Evolutionary conservation across 2,888 invertebrate genomes (phyloP).

Genomic region (Stenoptilia bipunctidactyla): DNA sequence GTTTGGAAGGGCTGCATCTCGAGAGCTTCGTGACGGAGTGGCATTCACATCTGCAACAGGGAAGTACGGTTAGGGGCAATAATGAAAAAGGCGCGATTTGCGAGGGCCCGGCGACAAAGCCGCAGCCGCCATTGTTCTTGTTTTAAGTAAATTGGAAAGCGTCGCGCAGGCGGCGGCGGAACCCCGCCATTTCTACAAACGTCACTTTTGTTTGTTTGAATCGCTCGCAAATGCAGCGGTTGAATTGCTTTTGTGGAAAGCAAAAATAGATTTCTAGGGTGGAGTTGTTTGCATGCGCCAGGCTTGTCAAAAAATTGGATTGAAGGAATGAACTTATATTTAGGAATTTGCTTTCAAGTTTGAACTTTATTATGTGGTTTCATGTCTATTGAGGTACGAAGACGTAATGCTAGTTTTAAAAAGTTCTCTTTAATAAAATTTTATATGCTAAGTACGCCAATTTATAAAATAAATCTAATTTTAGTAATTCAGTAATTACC

Average conservation of each 20-base stretch:
- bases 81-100: not conserved
- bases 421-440: no score
- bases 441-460: no score
- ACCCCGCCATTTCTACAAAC: not conserved
- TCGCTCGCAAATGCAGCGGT: constrained; percentile 33
- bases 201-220: constrained; percentile 26
- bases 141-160: constrained; percentile 60
- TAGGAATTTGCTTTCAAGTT: no score
- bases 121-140: constrained; percentile 21
- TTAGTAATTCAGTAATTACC: no score
- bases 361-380: no score
- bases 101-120: not conserved
- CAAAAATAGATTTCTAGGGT: not conserved
- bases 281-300: no score
- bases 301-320: no score
- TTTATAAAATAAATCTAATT: no score
- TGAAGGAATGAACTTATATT: no score
- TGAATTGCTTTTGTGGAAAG: constrained; percentile 2
- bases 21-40: constrained; percentile 8
- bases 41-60: constrained; percentile 25
- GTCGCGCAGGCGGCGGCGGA: constrained; percentile 4
- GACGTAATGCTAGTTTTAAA: no score
- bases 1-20: constrained; percentile 65
- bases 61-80: constrained; percentile 11
- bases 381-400: no score